Evolutionary conservation across 2,888 invertebrate genomes (phyloP).

Genomic region (Xylota sylvarum): DNA sequence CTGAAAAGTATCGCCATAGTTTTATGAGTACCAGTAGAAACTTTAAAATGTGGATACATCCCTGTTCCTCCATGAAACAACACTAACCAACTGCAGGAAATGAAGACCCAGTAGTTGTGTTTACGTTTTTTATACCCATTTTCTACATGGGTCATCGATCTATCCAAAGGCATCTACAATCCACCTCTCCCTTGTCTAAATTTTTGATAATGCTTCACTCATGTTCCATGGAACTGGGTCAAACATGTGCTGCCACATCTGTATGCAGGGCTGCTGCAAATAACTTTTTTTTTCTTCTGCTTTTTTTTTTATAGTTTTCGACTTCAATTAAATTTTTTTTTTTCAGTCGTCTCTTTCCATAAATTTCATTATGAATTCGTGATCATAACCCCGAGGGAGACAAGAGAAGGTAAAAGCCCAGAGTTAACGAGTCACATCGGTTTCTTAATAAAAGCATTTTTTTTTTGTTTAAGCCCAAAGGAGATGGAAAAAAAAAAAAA

Average conservation of each 20-base stretch:
- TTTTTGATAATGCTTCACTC: slow-evolving; percentile 55
- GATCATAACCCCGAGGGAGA: slow-evolving; percentile 50
- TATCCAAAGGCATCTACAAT: slow-evolving; percentile 43
- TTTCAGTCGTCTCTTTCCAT: slow-evolving; percentile 52
- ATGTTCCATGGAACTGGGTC: slow-evolving; percentile 63
- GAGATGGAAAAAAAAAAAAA: slow-evolving; percentile 3
- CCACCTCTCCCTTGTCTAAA: slow-evolving; percentile 50
- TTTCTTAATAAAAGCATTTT: slow-evolving; percentile 49
- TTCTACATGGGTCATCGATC: slow-evolving; percentile 71
- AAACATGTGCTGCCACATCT: slow-evolving; percentile 70
- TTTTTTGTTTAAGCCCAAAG: slow-evolving; percentile 3
- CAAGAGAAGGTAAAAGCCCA: slow-evolving; percentile 43
- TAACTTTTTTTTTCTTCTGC: slow-evolving; percentile 25
- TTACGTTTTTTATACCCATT: slow-evolving; percentile 25
- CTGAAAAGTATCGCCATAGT: slow-evolving; percentile 48
- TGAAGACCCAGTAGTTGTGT: slow-evolving; percentile 20
- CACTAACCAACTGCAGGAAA: slow-evolving; percentile 13
- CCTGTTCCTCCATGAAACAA: slow-evolving; percentile 1
- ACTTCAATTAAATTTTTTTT: slow-evolving; percentile 64
- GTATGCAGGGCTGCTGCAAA: slow-evolving; percentile 62
- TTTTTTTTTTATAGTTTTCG: slow-evolving; percentile 58
- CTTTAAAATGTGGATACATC: slow-evolving; percentile 34
- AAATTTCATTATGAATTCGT: slow-evolving; percentile 74
- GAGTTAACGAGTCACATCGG: slow-evolving; percentile 65
- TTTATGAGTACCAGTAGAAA: slow-evolving; percentile 36